Percentiles rank a stretch among this genome's conserved stretches.
These are phyloP conservation scores for Apotomis capreana DNA, from an alignment of 2,888 invertebrate species.

Conservation along the genomic window DNA sequence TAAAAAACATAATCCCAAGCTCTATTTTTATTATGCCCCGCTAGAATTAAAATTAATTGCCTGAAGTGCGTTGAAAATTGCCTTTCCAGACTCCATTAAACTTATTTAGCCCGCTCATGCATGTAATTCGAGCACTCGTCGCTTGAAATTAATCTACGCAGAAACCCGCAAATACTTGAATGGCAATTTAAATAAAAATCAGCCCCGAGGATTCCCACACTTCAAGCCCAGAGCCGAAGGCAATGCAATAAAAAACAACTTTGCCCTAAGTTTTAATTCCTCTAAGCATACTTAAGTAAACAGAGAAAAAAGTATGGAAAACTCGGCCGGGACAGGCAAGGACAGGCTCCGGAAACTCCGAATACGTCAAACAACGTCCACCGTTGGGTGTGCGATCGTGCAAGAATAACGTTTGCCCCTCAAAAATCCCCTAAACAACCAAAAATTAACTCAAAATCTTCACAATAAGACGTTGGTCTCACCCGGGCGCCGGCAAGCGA, in stretches of 20 bases:
- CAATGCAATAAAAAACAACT: slow-evolving; percentile 61
- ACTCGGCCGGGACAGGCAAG: slow-evolving; percentile 48
- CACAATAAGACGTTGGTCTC: not conserved
- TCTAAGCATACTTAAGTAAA: slow-evolving; percentile 63
- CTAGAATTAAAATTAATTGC: slow-evolving; percentile 21
- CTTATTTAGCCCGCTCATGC: slow-evolving; percentile 35
- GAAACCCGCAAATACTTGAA: slow-evolving; percentile 29
- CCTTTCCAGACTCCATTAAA: slow-evolving; percentile 39
- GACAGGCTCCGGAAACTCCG: slow-evolving; percentile 42
- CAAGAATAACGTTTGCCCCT: slow-evolving; percentile 17
- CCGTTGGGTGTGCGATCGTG: slow-evolving; percentile 43
- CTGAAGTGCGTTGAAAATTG: slow-evolving; percentile 33
- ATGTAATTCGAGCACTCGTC: slow-evolving; percentile 30
- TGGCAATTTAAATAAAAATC: slow-evolving; percentile 43
- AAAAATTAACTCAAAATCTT: slow-evolving; percentile 1
- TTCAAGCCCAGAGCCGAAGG: slow-evolving; percentile 49
- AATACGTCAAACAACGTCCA: slow-evolving; percentile 58
- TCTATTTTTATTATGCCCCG: slow-evolving; percentile 17
- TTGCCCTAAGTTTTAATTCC: slow-evolving; percentile 61
- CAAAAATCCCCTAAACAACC: not conserved
- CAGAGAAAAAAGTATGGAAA: slow-evolving; percentile 53
- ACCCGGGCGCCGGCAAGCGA: slow-evolving; percentile 15
- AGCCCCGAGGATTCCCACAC: slow-evolving; percentile 42
- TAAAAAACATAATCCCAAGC: slow-evolving; percentile 4
- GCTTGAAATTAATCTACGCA: slow-evolving; percentile 35